These are phyloP conservation scores for Hyles euphorbiae DNA, from an alignment of 1,140 invertebrate species.

Conservation along the genomic window DNA sequence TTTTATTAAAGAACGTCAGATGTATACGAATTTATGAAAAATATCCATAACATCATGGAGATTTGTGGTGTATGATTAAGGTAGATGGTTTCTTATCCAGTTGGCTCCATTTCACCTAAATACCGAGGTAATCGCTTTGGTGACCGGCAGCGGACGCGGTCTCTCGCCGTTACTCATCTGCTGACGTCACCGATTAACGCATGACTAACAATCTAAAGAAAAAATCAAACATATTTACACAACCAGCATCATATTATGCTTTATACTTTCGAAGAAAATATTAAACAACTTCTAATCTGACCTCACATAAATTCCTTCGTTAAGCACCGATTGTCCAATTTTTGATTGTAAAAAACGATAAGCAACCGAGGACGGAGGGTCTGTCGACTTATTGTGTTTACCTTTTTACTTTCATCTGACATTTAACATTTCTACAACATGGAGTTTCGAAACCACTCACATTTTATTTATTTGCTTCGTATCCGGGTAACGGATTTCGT, in stretches of 20 bases:
- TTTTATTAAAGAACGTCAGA: not conserved
- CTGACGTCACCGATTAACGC: constrained; percentile 61
- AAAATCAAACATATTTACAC: too few species aligned
- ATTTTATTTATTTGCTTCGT: too few species aligned
- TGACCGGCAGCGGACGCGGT: constrained; percentile 36
- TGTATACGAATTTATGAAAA: too few species aligned
- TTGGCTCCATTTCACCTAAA: constrained; percentile 32
- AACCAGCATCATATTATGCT: too few species aligned
- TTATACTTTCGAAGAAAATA: too few species aligned
- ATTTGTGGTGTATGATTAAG: too few species aligned
- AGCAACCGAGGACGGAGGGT: constrained; percentile 7
- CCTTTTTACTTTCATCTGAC: constrained; percentile 25
- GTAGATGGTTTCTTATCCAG: too few species aligned
- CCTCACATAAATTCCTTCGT: constrained; percentile 1
- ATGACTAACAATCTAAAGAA: constrained; percentile 53
- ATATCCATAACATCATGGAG: too few species aligned
- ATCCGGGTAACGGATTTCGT: too few species aligned
- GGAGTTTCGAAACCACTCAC: too few species aligned
- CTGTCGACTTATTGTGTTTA: constrained; percentile 21
- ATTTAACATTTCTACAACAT: too few species aligned
- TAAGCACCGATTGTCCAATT: constrained; percentile 14
- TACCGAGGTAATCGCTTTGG: constrained; percentile 37
- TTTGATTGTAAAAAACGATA: constrained; percentile 15
- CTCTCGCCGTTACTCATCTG: constrained; percentile 48
- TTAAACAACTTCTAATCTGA: constrained; percentile 8